Evolutionary conservation across 2,888 invertebrate genomes (phyloP), one percentile per base, ranked within the genome.

Genomic region (Tetranychus piercei): DNA sequence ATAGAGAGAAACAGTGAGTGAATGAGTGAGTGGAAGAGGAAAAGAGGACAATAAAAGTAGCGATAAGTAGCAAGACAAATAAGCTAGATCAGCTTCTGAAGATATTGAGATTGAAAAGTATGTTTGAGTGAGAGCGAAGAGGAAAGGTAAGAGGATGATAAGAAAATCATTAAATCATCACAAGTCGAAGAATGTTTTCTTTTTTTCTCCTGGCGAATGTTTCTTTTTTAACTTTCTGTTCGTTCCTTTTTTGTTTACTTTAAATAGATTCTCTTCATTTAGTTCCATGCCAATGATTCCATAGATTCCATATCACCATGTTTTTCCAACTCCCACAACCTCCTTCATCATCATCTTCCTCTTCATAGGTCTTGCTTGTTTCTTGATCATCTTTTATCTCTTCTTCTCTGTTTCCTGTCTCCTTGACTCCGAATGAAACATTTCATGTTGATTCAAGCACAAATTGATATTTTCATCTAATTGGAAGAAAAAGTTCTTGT

Each of bases 401-500:
- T 55, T 15, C 15, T 15, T 55, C 55, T 55, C 55, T 55, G 55
- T 55, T 55, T 55, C 55, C 55, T 55, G 55, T 55, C 55, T 55
- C 55, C 55, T 55, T 55, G 55, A 55, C 55, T 55, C 55, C 55
- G 15, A 55, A 55, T 55, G 55, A 55, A 55, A 55, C 55, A 55
- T 55, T 55, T 55, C 55, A 55, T 55, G 55, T 55, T 55, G 55
- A 55, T 55, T 55, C 55, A 55, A 55, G 55, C 55, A 55, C 55
- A 55, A 55, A 55, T 55, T 55, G 55, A 55, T 55, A 55, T 55
- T 55, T 55, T 55, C 55, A 55, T 55, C 55, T 55, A 55, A 55
- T 55, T 55, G 55, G 55, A 55, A 55, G 55, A 9, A 55, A 55
- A 55, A 34, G 34, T 34, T 34, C 34, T 34, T 34, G 34, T 34